phyloP scores from a whole-genome alignment of 2,113 vertebrate genomes.

The Glaucomys volans region DNA sequence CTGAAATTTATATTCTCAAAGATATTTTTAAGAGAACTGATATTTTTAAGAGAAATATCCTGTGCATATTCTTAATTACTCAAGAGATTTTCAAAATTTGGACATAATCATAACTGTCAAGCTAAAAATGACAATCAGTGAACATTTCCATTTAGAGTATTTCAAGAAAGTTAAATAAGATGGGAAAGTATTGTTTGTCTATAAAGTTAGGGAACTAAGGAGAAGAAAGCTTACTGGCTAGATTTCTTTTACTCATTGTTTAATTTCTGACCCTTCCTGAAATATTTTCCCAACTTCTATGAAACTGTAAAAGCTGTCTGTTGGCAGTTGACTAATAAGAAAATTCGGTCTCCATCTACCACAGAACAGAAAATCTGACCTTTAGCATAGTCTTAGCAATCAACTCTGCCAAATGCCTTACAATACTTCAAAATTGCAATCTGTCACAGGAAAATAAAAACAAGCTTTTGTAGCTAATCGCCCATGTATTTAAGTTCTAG shows the following conservation, averaged over 20 bases:
- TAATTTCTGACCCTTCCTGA: neutral
- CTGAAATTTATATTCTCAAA: conserved; percentile 12
- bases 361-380: neutral
- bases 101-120: neutral
- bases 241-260: neutral
- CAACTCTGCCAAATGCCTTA: neutral
- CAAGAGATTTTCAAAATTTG: neutral
- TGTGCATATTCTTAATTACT: conserved; percentile 36
- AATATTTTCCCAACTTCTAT: neutral
- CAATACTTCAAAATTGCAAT: neutral
- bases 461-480: neutral
- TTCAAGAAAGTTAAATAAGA: neutral
- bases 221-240: neutral
- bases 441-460: no score
- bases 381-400: neutral
- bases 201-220: neutral
- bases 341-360: neutral
- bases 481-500: neutral
- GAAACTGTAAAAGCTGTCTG: neutral
- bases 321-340: neutral
- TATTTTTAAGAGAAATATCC: conserved; percentile 26
- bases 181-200: neutral
- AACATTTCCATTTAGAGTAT: conserved; percentile 9
- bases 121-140: neutral
- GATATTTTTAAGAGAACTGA: neutral